Evolutionary conservation across 2,797 vertebrate genomes (phyloP), one percentile per base, ranked within the genome.

Genomic region (Chanos chanos): DNA sequence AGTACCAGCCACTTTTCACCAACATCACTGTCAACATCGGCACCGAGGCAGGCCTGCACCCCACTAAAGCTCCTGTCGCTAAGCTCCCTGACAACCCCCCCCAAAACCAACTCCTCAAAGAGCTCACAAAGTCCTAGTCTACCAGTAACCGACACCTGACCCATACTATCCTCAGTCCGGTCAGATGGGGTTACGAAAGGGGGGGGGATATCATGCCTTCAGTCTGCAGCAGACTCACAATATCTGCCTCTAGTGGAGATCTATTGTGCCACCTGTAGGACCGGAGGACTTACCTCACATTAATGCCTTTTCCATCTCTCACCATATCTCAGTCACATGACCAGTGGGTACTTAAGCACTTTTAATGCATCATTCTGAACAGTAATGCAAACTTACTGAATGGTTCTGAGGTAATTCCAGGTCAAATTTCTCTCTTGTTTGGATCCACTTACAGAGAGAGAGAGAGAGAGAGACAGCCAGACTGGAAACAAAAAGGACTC

Each of bases 11-110:
- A 0, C 90, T 93, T 66, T 91, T 90, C 74, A 89, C 91, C 64
- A 93, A 90, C 79, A 89, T 94, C 80, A 92, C 90, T 0, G 86
- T 92, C 48, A 76, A 92, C 80, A 86, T 94, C 7, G 89, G 85
- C 57, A 85, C 81, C 0, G 83, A 89, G 65, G 74, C 69, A 1
- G 84, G 86, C 2, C 70, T 87, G 1, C 74, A 52, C 2, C 47
- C 34, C 0, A 22, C 22, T 9, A 58, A 22, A 15, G 45, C 44
- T 41, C 12, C 60, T n/a, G 4, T 19, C 10, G 13, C 57, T 7
- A 12, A 33, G 16, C 4, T 3, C 7, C 18, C 9, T 36, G 36
- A 49, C 4, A 39, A n/a, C 27, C 5, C 9, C 19, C 28, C 7
- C 15, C 27, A 15, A 8, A 37, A 43, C 12, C 25, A 27, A 27